Evolutionary conservation across 2,797 vertebrate genomes (phyloP).

Genomic region (Circus cinereus): DNA sequence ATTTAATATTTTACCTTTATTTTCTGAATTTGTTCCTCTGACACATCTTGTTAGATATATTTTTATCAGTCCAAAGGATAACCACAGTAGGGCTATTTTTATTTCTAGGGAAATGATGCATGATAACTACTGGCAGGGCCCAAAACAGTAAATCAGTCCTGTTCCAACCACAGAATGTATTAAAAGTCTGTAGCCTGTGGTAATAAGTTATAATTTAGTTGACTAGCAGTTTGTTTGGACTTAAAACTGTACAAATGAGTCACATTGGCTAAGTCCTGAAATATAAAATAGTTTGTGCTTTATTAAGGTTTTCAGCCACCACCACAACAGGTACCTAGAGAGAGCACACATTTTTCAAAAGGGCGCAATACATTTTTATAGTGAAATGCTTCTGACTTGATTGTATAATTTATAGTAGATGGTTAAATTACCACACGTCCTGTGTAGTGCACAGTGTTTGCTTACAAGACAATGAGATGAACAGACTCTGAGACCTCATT

Average conservation of each 20-base stretch:
- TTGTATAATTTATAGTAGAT: constrained; percentile 34
- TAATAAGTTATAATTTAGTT: constrained; percentile 64
- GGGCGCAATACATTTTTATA: neutral
- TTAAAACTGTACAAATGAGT: constrained; percentile 60
- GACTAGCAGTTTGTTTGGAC: constrained; percentile 53
- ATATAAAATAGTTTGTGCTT: constrained; percentile 45
- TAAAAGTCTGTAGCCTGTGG: constrained; percentile 53
- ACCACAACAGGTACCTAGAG: constrained; percentile 16
- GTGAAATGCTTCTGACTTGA: constrained; percentile 31
- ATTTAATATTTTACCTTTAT: constrained; percentile 66
- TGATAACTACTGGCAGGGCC: constrained; percentile 26
- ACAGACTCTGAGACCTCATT: constrained; percentile 25
- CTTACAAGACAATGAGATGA: constrained; percentile 11
- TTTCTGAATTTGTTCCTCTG: constrained; percentile 62
- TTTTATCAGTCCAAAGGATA: constrained; percentile 67
- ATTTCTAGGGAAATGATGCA: constrained; percentile 63
- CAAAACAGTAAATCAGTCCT: constrained; percentile 48
- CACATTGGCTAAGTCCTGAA: constrained; percentile 40
- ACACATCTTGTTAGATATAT: constrained; percentile 55
- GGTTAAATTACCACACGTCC: neutral
- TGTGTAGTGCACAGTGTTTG: neutral
- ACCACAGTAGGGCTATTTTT: constrained; percentile 69
- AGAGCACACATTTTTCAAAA: neutral
- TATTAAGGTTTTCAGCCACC: constrained; percentile 45
- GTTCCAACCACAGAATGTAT: constrained; percentile 28